Evolutionary conservation across 2,888 invertebrate species (phyloP).

Genomic region (Mythimna loreyi): DNA sequence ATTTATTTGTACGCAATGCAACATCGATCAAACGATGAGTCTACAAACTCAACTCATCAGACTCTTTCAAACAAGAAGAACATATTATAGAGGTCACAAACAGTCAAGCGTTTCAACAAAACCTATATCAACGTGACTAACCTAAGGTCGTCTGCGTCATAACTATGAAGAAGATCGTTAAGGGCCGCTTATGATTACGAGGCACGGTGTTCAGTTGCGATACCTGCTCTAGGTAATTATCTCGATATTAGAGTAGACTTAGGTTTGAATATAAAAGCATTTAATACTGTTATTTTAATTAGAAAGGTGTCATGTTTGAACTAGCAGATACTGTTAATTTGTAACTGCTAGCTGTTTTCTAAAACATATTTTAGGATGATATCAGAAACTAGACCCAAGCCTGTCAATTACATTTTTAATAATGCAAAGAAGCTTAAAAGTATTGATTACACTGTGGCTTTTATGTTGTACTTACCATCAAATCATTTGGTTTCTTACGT

Average conservation of each 20-base stretch:
- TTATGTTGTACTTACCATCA: background rate
- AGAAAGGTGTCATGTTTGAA: background rate
- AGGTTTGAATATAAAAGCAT: constrained; percentile 24
- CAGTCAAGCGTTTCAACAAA: constrained; percentile 9
- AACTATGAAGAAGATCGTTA: constrained; percentile 40
- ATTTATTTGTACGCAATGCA: too few species aligned
- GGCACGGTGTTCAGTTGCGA: constrained; percentile 40
- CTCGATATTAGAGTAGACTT: constrained; percentile 18
- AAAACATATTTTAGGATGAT: too few species aligned
- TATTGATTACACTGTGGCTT: background rate
- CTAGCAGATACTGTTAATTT: background rate
- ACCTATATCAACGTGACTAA: constrained; percentile 7
- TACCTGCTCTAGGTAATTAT: constrained; percentile 23
- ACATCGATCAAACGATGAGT: too few species aligned
- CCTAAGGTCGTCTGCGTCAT: constrained; percentile 35
- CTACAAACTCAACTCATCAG: background rate
- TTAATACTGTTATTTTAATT: constrained; percentile 14
- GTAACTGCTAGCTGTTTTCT: background rate
- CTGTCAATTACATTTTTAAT: too few species aligned
- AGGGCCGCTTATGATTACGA: constrained; percentile 26
- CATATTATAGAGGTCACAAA: background rate
- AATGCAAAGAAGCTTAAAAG: background rate
- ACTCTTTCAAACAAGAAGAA: background rate
- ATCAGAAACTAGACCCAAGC: too few species aligned
- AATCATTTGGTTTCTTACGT: too few species aligned